phyloP scores from a whole-genome alignment of 37 sponge, comb jelly and placozoan species.

The Theonella swinhoei region DNA sequence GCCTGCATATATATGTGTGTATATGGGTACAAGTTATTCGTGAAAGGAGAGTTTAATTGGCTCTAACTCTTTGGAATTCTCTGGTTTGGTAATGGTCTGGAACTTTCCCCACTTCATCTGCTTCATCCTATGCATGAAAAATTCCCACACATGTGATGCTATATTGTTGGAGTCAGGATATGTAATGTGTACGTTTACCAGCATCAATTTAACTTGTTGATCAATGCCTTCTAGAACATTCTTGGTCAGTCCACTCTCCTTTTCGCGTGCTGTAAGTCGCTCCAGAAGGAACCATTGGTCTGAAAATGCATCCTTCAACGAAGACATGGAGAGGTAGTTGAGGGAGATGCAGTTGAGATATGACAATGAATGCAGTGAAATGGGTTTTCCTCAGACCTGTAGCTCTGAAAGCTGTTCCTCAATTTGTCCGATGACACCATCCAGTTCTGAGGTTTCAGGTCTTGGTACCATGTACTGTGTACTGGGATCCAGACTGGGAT shows the following conservation, averaged over 20 bases:
- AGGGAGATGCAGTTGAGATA: background rate
- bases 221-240: background rate
- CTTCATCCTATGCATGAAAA: background rate
- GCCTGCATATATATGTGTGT: no score
- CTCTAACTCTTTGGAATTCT: background rate
- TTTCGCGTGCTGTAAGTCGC: background rate
- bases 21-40: no score
- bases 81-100: background rate
- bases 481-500: background rate
- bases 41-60: no score
- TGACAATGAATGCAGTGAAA: background rate
- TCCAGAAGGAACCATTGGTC: background rate
- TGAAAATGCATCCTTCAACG: background rate
- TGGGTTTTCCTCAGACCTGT: conserved; percentile 1
- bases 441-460: conserved; percentile 34
- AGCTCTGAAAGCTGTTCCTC: conserved; percentile 28
- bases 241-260: background rate
- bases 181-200: conserved; percentile 7
- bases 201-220: background rate
- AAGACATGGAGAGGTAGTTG: no score
- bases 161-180: no score
- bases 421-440: conserved; percentile 11
- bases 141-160: no score
- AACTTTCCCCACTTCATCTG: background rate
- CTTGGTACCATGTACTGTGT: conserved; percentile 12